These are phyloP conservation scores for Pinctada fucata DNA, from an alignment of 2,888 invertebrate species.

Conservation along the genomic window DNA sequence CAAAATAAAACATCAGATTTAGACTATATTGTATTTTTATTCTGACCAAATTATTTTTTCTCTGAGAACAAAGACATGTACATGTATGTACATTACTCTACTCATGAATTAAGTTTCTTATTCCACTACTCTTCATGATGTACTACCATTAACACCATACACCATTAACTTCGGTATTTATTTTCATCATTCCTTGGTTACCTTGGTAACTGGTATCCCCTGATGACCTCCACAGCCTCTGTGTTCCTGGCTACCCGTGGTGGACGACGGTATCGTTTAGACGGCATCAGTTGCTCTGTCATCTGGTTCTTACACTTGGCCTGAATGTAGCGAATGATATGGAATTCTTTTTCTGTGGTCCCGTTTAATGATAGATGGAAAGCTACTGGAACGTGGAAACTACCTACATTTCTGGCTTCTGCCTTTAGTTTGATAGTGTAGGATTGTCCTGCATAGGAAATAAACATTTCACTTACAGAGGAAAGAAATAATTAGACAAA, in stretches of 20 bases:
- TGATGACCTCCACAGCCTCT: conserved; percentile 45
- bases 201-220: conserved; percentile 57
- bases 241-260: conserved; percentile 46
- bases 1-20: conserved; percentile 3
- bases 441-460: conserved; percentile 45
- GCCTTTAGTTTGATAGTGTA: conserved; percentile 52
- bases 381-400: conserved; percentile 57
- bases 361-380: conserved; percentile 50
- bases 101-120: too few relatives aligned
- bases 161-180: too few relatives aligned
- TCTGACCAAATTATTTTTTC: too few relatives aligned
- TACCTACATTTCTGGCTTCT: conserved; percentile 55
- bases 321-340: conserved; percentile 57
- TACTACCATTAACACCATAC: too few relatives aligned
- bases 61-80: too few relatives aligned
- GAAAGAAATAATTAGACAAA: not conserved
- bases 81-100: too few relatives aligned
- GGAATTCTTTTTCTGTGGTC: conserved; percentile 34
- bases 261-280: conserved; percentile 51
- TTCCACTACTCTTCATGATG: too few relatives aligned
- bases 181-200: conserved; percentile 26
- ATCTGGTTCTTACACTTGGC: conserved; percentile 53
- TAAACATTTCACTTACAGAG: too few relatives aligned
- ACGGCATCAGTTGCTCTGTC: conserved; percentile 56
- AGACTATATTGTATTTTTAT: not conserved